phyloP scores from a whole-genome alignment of 2,797 vertebrate species.

The Pseudochirops corinnae region DNA sequence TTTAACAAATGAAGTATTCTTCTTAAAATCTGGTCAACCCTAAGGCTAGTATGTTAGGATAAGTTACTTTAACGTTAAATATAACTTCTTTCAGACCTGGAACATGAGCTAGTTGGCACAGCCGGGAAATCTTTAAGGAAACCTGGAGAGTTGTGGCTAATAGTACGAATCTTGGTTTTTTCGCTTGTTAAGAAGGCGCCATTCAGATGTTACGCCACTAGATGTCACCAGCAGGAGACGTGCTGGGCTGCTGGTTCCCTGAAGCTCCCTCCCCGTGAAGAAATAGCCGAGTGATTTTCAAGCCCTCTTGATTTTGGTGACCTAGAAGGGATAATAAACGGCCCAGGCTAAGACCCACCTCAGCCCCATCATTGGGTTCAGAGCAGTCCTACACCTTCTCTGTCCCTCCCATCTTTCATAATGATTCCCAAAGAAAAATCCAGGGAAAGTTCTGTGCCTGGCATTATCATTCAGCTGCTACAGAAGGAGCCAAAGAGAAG shows the following conservation, averaged over 20 bases:
- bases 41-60: not conserved
- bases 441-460: not conserved
- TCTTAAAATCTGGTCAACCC: not conserved
- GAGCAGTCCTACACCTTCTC: no score
- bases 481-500: no score
- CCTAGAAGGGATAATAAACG: not conserved
- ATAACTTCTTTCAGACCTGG: not conserved
- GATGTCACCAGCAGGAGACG: conserved; percentile 80
- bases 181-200: conserved; percentile 49
- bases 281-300: not conserved
- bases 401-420: not conserved
- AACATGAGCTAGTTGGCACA: not conserved
- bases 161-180: not conserved
- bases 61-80: conserved; percentile 18
- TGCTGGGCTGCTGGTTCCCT: not conserved
- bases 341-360: not conserved
- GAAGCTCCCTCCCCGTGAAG: not conserved
- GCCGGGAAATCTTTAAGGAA: not conserved
- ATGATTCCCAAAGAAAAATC: not conserved
- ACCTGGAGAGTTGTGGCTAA: not conserved
- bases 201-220: conserved; percentile 76
- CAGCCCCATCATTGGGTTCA: not conserved
- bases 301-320: not conserved
- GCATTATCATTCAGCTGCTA: not conserved
- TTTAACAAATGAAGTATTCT: not conserved